Base-by-base conservation (phyloP, 2,888 invertebrate genomes). In the Ryuthela nishihirai region DNA sequence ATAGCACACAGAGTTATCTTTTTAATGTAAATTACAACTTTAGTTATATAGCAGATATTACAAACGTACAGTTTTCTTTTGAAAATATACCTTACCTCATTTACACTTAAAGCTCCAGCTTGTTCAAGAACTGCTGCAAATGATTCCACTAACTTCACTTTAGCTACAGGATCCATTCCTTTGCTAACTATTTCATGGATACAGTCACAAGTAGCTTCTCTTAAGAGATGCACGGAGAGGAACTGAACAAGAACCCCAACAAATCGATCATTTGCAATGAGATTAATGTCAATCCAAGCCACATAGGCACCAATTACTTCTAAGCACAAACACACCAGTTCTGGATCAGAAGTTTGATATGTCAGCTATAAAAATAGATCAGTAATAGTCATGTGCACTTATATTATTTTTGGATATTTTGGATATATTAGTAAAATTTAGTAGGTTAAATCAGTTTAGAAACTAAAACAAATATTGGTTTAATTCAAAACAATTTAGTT, bases 231-330 rank as follows among this genome's bases (percentile, higher is more conserved):
- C 24, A 66, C 62, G 0, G 69, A 66, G 64, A 80, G 68, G 60
- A 76, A 74, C 5, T 71, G 70, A 20, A 80, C 72, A 24, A 81
- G 70, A 15, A 77, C 70, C 3, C 74, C 68, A 25, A 81, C 78
- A 64, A 80, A 79, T 25, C 75, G 72, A 46, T 80, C 77, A 67
- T 81, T 81, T 38, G 79, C 80, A 20, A 81, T 77, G 26, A 81
- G 72, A 40, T 73, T 73, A 46, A 81, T 77, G 68, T 81, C 81
- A 50, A 81, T 80, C 81, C 81, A 81, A 2, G 79, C 76, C 12
- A 80, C 74, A 68, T 76, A 81, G 20, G 75, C 73, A 2, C 80
- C 80, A 45, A 81, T 75, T 9, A 78, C 77, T 29, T 79, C 75
- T 48, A 80, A 70, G 61, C 78, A 78, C 44, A 74, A 70, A 54